Evolutionary conservation across 1,140 invertebrate genomes (phyloP).

Genomic region (Pygmarrhopalites habei): DNA sequence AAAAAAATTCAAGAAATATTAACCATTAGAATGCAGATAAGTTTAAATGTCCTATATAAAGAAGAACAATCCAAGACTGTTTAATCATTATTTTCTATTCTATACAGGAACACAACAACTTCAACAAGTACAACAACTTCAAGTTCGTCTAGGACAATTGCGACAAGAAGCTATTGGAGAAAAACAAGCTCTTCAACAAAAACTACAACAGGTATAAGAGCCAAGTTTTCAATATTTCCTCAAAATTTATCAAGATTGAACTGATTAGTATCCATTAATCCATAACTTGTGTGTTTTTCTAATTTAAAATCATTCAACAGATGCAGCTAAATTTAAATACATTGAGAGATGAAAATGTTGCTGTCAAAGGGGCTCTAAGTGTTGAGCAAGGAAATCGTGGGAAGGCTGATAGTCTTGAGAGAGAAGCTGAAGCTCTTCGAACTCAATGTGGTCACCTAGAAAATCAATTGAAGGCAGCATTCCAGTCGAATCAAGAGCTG

Average conservation of each 20-base stretch:
- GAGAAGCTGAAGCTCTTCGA: constrained; percentile 32
- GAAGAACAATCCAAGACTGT: too few species aligned
- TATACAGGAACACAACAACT: too few species aligned
- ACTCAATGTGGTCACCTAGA: constrained; percentile 32
- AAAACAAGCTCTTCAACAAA: constrained; percentile 21
- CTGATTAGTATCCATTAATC: too few species aligned
- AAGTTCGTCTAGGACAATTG: constrained; percentile 14
- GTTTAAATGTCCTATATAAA: too few species aligned
- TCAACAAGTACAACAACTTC: constrained; percentile 15
- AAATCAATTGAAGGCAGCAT: constrained; percentile 33
- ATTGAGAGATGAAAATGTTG: constrained; percentile 21
- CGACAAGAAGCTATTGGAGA: constrained; percentile 15
- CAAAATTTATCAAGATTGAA: too few species aligned
- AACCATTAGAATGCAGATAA: too few species aligned
- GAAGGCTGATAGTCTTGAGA: constrained; percentile 31
- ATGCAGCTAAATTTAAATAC: constrained; percentile 12
- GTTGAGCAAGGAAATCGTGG: constrained; percentile 26
- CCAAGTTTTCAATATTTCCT: too few species aligned
- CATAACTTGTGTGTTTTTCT: too few species aligned
- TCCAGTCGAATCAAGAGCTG: constrained; percentile 32
- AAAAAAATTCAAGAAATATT: too few species aligned
- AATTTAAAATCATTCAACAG: too few species aligned
- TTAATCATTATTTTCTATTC: too few species aligned
- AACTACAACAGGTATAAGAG: constrained; percentile 16
- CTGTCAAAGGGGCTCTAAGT: constrained; percentile 19